Evolutionary conservation across 1,140 invertebrate species (phyloP), one percentile per base, ranked within the genome.

Genomic region (Hormaphis cornu): DNA sequence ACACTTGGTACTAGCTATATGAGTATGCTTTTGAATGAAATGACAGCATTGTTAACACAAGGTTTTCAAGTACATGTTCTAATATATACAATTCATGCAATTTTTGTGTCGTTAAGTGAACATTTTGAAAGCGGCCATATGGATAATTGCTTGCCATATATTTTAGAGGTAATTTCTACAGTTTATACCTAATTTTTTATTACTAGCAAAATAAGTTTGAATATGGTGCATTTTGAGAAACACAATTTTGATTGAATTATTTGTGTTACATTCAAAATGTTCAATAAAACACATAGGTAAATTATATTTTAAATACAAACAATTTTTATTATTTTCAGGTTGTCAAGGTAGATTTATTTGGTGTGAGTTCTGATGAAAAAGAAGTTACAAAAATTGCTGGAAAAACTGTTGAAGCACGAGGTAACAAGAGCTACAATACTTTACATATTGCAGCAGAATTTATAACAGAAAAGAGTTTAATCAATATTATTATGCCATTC

Each of bases 51-150:
- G 8, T 80, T 98, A 54, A 91, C 85, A 0, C 85, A 87, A 77
- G 96, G 96, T 10, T 98, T 90, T 76, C 94, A 97, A 82, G 84
- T 95, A 20, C 95, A 98, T 75, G 93, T 98, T 0, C 80, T 98
- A 16, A 88, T 88, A 3, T 95, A 86, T 72, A 96, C 95, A 0
- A 83, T 96, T 4, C 90, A 97, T 77, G 82, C 87, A 0, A 81
- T 98, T 3, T 76, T 98, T 14, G 83, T 84, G 54, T 83, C 84
- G 42, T 77, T 97, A 54, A 86, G 87, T 72, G 73, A 79, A 1
- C 78, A 77, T 3, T 85, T 93, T 50, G 81, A 85, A 75, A 80
- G 85, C 2, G 84, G 82, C 1, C 87, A 95, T 77, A 83, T 98
- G 9, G 89, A 94, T 75, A 73, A 82, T 16, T 90, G 89, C 76